phyloP scores from a whole-genome alignment of 2,888 invertebrate species.

The Cryptophagus acutangulus region DNA sequence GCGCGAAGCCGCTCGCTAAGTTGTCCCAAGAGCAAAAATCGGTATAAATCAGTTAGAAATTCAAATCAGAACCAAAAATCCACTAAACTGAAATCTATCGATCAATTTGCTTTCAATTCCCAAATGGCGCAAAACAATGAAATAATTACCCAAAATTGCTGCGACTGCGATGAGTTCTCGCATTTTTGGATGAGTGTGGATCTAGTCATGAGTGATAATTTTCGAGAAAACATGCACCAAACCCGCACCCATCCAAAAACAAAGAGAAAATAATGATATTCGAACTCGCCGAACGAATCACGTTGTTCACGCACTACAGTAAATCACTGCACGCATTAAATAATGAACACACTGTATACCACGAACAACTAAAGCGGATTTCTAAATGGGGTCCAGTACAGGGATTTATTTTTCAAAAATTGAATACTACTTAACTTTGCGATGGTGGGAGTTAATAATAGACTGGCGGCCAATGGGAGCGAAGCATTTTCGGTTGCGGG shows the following conservation, averaged over 20 bases:
- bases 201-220: conserved; percentile 65
- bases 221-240: conserved; percentile 62
- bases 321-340: conserved; percentile 1
- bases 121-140: no score
- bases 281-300: no score
- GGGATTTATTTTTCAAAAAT: conserved; percentile 37
- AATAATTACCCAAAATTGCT: no score
- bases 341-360: not conserved
- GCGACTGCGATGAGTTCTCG: no score
- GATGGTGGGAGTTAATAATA: conserved; percentile 27
- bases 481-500: not conserved
- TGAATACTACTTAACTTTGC: conserved; percentile 21
- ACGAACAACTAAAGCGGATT: conserved; percentile 12
- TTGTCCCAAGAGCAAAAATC: no score
- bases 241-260: conserved; percentile 68
- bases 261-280: no score
- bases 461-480: conserved; percentile 13
- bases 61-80: no score
- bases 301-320: no score
- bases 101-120: no score
- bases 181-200: conserved; percentile 77
- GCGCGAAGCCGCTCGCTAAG: no score
- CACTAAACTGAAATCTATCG: no score
- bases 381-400: conserved; percentile 22
- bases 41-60: no score